Conservation (phyloP, 1,140 invertebrate genomes). For the Anagrus nilaparvatae region DNA sequence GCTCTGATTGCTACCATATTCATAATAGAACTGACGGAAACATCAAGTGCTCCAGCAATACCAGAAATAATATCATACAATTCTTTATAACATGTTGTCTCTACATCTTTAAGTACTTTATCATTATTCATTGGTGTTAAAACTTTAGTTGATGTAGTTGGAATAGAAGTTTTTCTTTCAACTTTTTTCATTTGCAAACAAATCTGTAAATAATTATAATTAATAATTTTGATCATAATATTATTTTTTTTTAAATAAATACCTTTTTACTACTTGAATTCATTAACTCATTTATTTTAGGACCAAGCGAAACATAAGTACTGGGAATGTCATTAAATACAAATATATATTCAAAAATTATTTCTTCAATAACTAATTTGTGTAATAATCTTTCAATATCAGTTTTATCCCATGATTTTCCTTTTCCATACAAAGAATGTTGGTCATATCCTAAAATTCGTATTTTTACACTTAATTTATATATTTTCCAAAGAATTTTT, state of each 20-base stretch:
- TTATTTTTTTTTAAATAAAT: neutral
- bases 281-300: conserved; percentile 44
- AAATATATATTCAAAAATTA: conserved; percentile 66
- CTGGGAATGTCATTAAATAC: conserved; percentile 72
- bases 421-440: conserved; percentile 50
- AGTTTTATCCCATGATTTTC: conserved; percentile 53
- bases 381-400: conserved; percentile 75
- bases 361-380: conserved; percentile 69
- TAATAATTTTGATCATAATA: neutral
- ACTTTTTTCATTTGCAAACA: conserved; percentile 10
- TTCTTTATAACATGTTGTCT: conserved; percentile 44
- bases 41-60: conserved; percentile 43
- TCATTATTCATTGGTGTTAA: too few relatives aligned
- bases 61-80: conserved; percentile 41
- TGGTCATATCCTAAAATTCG: conserved; percentile 17
- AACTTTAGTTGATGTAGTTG: conserved; percentile 6
- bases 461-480: conserved; percentile 35
- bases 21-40: conserved; percentile 48
- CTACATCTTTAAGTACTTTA: conserved; percentile 30
- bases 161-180: neutral
- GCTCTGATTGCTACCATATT: conserved; percentile 49
- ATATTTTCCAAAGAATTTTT: conserved; percentile 57
- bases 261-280: conserved; percentile 29
- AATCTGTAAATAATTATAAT: conserved; percentile 3
- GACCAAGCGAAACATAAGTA: conserved; percentile 70